phyloP scores from a whole-genome alignment of 2,888 invertebrate species.

The Lymantria dispar region DNA sequence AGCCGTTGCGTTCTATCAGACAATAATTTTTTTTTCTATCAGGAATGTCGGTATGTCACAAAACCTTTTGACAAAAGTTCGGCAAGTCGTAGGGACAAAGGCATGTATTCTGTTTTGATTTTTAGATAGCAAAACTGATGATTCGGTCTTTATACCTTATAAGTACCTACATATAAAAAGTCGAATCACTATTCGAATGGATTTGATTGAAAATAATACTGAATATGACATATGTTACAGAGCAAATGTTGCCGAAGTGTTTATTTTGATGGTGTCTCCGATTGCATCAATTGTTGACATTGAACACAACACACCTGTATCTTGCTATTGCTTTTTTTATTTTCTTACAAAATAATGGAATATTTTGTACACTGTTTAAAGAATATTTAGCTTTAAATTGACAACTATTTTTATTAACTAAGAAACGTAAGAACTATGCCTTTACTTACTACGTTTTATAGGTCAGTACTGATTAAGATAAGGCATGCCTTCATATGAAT shows the following conservation, averaged over 20 bases:
- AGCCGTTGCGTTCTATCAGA: constrained; percentile 3
- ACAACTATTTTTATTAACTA: too few relatives aligned
- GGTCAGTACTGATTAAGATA: too few relatives aligned
- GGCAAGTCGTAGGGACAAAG: constrained; percentile 57
- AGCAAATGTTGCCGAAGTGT: constrained; percentile 41
- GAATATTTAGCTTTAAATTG: too few relatives aligned
- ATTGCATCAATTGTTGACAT: constrained; percentile 20
- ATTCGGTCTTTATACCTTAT: constrained; percentile 30
- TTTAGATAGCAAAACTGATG: constrained; percentile 65
- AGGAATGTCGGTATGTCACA: constrained; percentile 51
- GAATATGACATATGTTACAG: constrained; percentile 53
- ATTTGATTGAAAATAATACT: constrained; percentile 43
- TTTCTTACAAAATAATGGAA: too few relatives aligned
- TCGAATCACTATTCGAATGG: constrained; percentile 49
- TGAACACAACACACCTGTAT: constrained; percentile 17
- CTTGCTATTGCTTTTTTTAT: too few relatives aligned
- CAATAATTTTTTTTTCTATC: constrained; percentile 49
- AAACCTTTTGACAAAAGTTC: constrained; percentile 61
- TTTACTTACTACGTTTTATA: too few relatives aligned
- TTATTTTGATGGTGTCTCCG: constrained; percentile 25
- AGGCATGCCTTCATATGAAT: too few relatives aligned
- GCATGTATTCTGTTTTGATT: constrained; percentile 68
- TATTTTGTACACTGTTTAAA: too few relatives aligned
- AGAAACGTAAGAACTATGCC: too few relatives aligned
- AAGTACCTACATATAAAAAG: constrained; percentile 29